Conservation (phyloP, 2,113 vertebrate species). For the Platichthys flesus region DNA sequence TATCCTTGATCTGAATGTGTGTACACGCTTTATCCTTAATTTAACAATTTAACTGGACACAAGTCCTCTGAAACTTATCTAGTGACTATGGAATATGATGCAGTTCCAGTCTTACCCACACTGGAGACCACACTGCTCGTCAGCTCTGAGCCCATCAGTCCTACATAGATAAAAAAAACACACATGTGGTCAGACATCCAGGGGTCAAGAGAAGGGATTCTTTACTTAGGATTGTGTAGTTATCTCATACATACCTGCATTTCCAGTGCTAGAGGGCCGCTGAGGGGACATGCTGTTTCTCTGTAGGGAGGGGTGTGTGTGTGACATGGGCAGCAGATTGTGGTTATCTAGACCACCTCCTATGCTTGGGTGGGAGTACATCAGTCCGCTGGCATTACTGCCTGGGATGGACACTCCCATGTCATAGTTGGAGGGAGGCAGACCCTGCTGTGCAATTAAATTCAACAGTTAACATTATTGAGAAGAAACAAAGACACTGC, state of each 20-base stretch:
- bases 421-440: slow-evolving; percentile 93
- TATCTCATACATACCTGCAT: slow-evolving; percentile 83
- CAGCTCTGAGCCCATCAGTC: slow-evolving; percentile 93
- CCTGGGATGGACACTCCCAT: slow-evolving; percentile 93
- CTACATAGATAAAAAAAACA: slow-evolving; percentile 67
- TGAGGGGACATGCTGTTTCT: slow-evolving; percentile 95
- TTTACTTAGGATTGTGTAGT: too few relatives aligned
- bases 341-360: slow-evolving; percentile 89
- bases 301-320: slow-evolving; percentile 92
- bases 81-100: background rate
- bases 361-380: slow-evolving; percentile 88
- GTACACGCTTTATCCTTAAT: too few relatives aligned
- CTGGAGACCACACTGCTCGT: slow-evolving; percentile 90
- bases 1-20: too few relatives aligned
- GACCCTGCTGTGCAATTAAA: slow-evolving; percentile 81
- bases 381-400: slow-evolving; percentile 88
- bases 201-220: background rate
- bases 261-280: slow-evolving; percentile 91
- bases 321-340: slow-evolving; percentile 91
- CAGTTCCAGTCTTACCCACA: slow-evolving; percentile 84
- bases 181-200: slow-evolving; percentile 20
- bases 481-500: accelerated
- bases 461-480: background rate
- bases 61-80: background rate
- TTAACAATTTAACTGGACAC: background rate